Evolutionary conservation across 2,113 vertebrate genomes (phyloP).

Genomic region (Sinocyclocheilus rhinocerous): DNA sequence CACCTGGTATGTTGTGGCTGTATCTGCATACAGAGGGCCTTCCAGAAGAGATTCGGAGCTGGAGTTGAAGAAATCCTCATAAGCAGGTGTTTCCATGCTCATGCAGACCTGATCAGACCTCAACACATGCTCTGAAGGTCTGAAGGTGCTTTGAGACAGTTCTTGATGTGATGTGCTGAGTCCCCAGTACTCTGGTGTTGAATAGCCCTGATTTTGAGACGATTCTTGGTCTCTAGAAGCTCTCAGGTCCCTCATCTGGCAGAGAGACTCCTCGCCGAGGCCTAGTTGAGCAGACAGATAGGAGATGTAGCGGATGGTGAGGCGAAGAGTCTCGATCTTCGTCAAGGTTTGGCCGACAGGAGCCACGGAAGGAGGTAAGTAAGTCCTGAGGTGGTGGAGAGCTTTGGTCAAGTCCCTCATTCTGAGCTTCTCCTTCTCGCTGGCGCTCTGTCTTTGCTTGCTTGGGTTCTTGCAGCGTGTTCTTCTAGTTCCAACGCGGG

Average conservation of each 20-base stretch:
- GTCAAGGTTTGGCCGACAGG: slow-evolving; percentile 66
- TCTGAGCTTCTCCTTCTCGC: slow-evolving; percentile 71
- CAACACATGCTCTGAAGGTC: slow-evolving; percentile 8
- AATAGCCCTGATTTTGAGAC: slow-evolving; percentile 16
- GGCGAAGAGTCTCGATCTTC: slow-evolving; percentile 70
- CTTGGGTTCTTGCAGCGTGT: slow-evolving; percentile 59
- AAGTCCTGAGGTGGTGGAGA: slow-evolving; percentile 67
- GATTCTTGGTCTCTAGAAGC: slow-evolving; percentile 4
- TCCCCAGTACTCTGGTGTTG: slow-evolving; percentile 35
- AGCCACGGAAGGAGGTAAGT: slow-evolving; percentile 65
- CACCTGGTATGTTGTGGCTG: slow-evolving; percentile 50
- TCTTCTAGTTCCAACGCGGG: slow-evolving; percentile 18
- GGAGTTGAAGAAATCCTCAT: slow-evolving; percentile 45
- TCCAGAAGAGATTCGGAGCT: slow-evolving; percentile 46
- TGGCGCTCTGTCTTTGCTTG: slow-evolving; percentile 66
- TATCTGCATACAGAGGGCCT: neutral
- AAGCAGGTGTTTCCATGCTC: slow-evolving; percentile 5
- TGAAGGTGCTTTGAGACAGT: neutral
- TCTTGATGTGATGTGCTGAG: neutral
- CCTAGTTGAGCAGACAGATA: slow-evolving; percentile 67
- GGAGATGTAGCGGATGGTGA: slow-evolving; percentile 69
- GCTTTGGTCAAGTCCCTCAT: slow-evolving; percentile 72
- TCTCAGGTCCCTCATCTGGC: slow-evolving; percentile 29
- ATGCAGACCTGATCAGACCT: slow-evolving; percentile 27
- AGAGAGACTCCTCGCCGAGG: slow-evolving; percentile 42